Conservation (phyloP, 2,888 invertebrate genomes). For the Phania funesta region DNA sequence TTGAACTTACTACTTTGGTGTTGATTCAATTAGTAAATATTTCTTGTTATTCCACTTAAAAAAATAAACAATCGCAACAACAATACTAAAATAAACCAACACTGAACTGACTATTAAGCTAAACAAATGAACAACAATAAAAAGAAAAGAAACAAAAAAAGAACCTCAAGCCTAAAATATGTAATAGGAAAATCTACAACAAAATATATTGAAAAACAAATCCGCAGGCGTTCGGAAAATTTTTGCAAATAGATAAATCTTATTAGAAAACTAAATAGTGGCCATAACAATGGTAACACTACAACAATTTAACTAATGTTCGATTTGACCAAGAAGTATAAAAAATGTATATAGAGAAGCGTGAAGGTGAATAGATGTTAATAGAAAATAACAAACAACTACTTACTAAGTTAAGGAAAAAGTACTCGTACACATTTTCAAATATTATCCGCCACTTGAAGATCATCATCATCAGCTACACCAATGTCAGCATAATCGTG, state of each 20-base stretch:
- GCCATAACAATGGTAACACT: slow-evolving; percentile 58
- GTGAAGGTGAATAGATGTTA: slow-evolving; percentile 53
- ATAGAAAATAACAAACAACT: slow-evolving; percentile 45
- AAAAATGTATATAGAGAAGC: slow-evolving; percentile 38
- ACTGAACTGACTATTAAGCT: slow-evolving; percentile 45
- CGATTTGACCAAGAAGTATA: slow-evolving; percentile 44
- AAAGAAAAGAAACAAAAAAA: neutral
- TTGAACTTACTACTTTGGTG: slow-evolving; percentile 78
- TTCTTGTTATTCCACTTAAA: slow-evolving; percentile 19
- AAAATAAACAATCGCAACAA: slow-evolving; percentile 26
- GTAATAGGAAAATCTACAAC: slow-evolving; percentile 17
- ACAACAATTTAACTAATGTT: slow-evolving; percentile 59
- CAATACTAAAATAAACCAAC: slow-evolving; percentile 19
- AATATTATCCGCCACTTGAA: slow-evolving; percentile 43
- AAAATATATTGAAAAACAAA: slow-evolving; percentile 15
- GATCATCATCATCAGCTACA: slow-evolving; percentile 15
- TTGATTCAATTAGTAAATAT: slow-evolving; percentile 80
- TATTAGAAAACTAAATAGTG: slow-evolving; percentile 65
- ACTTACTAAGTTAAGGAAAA: neutral
- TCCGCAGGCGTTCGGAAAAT: slow-evolving; percentile 57
- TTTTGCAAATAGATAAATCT: slow-evolving; percentile 64
- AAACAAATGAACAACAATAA: neutral
- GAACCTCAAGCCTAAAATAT: slow-evolving; percentile 28
- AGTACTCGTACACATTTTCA: slow-evolving; percentile 12
- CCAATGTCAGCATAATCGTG: slow-evolving; percentile 26